These are phyloP conservation scores for Ciconia maguari DNA, from an alignment of 2,113 vertebrate species.

Conservation along the genomic window DNA sequence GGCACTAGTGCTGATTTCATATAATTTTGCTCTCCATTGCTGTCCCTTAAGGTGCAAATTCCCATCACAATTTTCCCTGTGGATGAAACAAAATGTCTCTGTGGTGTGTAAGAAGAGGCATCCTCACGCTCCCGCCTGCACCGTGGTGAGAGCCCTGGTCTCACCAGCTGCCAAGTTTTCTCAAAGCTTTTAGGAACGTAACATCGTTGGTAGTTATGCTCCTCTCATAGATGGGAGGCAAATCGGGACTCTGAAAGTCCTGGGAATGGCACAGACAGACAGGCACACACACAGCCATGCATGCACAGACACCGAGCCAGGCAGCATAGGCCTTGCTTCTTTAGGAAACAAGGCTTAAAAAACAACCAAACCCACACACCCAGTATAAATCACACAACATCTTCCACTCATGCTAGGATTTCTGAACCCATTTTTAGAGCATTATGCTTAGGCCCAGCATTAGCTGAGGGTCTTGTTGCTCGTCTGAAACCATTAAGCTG, in stretches of 20 bases:
- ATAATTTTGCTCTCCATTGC: accelerated
- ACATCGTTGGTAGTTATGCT: not conserved
- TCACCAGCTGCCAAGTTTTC: not conserved
- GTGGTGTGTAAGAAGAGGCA: not conserved
- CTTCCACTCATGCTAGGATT: not conserved
- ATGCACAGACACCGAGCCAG: not conserved
- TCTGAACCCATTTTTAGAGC: not conserved
- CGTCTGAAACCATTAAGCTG: not conserved
- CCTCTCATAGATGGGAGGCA: not conserved
- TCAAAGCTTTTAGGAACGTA: not conserved
- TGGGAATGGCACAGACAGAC: not conserved
- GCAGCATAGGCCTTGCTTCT: not conserved
- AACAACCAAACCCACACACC: not conserved
- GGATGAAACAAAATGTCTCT: not conserved
- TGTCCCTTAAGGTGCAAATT: not conserved
- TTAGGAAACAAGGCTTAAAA: not conserved
- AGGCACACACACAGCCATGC: not conserved
- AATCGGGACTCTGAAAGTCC: not conserved
- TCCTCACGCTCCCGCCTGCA: not conserved
- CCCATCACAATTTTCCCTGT: not conserved
- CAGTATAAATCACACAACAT: not conserved
- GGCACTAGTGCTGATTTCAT: not conserved
- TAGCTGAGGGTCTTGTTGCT: not conserved
- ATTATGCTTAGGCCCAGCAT: not conserved
- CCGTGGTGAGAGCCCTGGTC: not conserved